Evolutionary conservation across 2,888 invertebrate genomes (phyloP), one percentile per base, ranked within the genome.

Genomic region (Eupeodes latifasciatus): DNA sequence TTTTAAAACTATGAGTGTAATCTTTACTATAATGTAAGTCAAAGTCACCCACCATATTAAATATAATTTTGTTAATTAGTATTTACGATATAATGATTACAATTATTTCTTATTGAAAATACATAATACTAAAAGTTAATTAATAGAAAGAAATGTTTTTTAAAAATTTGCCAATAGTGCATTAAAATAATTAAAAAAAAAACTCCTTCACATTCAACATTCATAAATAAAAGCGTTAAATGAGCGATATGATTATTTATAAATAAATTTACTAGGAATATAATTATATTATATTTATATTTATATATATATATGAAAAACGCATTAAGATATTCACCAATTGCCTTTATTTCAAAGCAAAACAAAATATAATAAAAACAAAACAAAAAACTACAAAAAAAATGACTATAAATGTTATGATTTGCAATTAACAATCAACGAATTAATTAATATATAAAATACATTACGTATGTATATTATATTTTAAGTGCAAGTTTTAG

Each of bases 271-370:
- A 66, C 19, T 66, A 66, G 27, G 40, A 47, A 27, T 62, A 40
- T 12, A 62, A 62, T 62, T 40, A 62, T 36, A 53, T 6, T n/a
- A 57, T 11, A 11, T 11, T 27, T 12, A 47, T 47, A 71, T 53
- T 78, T 61, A 62, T 10, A 76, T 53, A 59, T 75, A 80, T 81
- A 81, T 86, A 86, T 19, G 76, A 89, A 55, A 76, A 67, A 86
- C 11, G 77, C 79, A 86, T 81, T 79, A 74, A 83, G 89, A 89
- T 90, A 90, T 90, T 90, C 89, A 90, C 90, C 89, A 89, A 90
- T 90, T 90, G 91, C 91, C 91, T 91, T 90, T 90, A 87, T 90
- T 89, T 88, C 74, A 81, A 71, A 87, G 78, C 71, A 89, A 64
- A 44, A 76, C 55, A 77, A 71, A 47, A 62, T 49, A 16, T 11